A percentile compares a stretch with the other conserved stretches of the same genome.
These are phyloP conservation scores for Micromussa lordhowensis DNA, from an alignment of 92 coral and sea anemone genomes.

Conservation along the genomic window DNA sequence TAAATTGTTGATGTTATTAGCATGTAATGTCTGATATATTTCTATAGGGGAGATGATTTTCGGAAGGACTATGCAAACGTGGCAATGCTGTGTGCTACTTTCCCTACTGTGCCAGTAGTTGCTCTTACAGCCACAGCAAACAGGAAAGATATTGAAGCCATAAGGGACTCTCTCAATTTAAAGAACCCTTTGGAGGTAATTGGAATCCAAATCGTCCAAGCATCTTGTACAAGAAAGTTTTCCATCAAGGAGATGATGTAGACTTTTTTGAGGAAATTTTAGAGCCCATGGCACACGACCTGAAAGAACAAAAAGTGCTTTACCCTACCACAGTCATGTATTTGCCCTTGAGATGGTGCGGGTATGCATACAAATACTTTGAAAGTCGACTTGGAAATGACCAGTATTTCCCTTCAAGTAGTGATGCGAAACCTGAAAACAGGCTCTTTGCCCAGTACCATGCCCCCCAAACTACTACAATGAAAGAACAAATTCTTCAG, in stretches of 20 bases:
- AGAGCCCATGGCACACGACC: conserved; percentile 49
- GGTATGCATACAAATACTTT: conserved; percentile 58
- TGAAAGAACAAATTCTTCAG: conserved; percentile 64
- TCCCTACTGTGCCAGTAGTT: conserved; percentile 62
- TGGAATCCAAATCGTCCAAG: conserved; percentile 50
- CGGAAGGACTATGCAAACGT: conserved; percentile 59
- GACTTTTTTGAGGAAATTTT: conserved; percentile 49
- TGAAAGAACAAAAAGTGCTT: conserved; percentile 19
- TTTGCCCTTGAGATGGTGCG: conserved; percentile 64
- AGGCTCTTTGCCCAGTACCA: conserved; percentile 68
- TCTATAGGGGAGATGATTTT: conserved; percentile 62
- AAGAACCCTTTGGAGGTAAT: conserved; percentile 40
- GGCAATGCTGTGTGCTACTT: conserved; percentile 65
- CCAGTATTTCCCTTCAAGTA: conserved; percentile 54
- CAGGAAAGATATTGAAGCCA: conserved; percentile 33
- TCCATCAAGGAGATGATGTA: conserved; percentile 47
- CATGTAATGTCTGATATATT: no score
- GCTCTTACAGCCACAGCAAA: conserved; percentile 75
- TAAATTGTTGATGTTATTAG: no score
- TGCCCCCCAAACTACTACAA: conserved; percentile 59
- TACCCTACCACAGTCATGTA: conserved; percentile 58
- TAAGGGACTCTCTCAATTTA: conserved; percentile 31
- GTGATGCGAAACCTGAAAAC: conserved; percentile 35
- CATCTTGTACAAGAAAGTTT: conserved; percentile 49
- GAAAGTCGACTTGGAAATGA: conserved; percentile 38